Evolutionary conservation across 2,797 vertebrate species (phyloP), one percentile per base, ranked within the genome.

Genomic region (Gymnoscopelus braueri): DNA sequence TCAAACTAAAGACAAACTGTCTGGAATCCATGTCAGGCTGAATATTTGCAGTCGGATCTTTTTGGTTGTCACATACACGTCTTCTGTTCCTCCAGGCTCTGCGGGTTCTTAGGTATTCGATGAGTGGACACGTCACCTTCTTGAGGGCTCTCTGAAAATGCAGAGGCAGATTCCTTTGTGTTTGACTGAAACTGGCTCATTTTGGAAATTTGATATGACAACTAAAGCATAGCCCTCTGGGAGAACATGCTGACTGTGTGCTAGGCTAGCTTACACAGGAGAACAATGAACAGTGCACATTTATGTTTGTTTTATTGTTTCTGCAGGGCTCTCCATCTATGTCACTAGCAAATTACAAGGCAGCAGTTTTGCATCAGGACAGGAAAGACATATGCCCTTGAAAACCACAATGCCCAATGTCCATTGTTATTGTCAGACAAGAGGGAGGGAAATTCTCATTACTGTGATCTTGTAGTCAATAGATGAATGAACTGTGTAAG

Each of bases 111-210:
- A 81, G 72, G 72, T 79, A 82, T 72, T 79, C 80, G 87, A 79
- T 23, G 77, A 69, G 77, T 64, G 73, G 77, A 80, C 77, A 84
- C 87, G 84, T 88, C 88, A 89, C 80, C 83, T 88, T 89, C 84
- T 79, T 59, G 3, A 54, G 71, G 78, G 69, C 77, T 85, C 85
- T 88, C 78, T 59, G 75, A 87, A 84, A 87, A 88, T 70, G 74
- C 63, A 62, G 79, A 71, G 68, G 67, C 83, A 71, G 67, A 39
- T n/a, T 80, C 80, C 77, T 71, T 83, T 56, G 13, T 59, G 63
- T 71, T 82, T 72, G 86, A 78, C 63, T 61, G 64, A 77, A 80
- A 77, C 78, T 51, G 77, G 82, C 88, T 90, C 86, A 71, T 85
- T 73, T 84, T 84, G 59, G 65, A 83, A 87, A 80, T 6, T 26